Percentiles rank a stretch among this genome's conserved stretches.
These are phyloP conservation scores for Gryllus longicercus DNA, from an alignment of 2,888 invertebrate species.

Conservation along the genomic window DNA sequence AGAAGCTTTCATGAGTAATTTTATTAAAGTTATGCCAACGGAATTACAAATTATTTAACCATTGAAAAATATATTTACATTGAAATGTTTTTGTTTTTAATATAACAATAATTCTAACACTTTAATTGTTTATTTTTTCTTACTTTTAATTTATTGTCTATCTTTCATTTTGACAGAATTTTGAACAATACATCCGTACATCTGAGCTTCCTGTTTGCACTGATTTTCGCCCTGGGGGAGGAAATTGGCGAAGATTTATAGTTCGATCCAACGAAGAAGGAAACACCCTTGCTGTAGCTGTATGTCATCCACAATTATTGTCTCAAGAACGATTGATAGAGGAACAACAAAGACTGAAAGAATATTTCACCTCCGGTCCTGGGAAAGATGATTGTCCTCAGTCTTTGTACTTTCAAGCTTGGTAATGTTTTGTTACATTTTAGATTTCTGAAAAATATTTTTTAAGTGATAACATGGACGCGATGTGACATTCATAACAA, in stretches of 20 bases:
- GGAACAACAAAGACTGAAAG: slow-evolving; percentile 39
- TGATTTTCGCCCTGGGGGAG: slow-evolving; percentile 46
- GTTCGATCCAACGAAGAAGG: slow-evolving; percentile 49
- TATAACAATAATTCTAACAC: no score
- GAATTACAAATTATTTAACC: no score
- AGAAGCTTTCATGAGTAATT: no score
- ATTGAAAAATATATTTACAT: no score
- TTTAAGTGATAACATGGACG: background rate
- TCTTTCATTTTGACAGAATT: slow-evolving; percentile 39
- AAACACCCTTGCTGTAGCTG: slow-evolving; percentile 48
- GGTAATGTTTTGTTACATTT: slow-evolving; percentile 37
- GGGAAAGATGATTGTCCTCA: slow-evolving; percentile 38
- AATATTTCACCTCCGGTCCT: slow-evolving; percentile 40
- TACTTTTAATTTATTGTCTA: no score
- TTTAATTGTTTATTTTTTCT: no score
- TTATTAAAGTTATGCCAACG: no score
- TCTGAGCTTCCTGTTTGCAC: slow-evolving; percentile 46
- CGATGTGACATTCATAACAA: background rate
- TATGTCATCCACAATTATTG: slow-evolving; percentile 47
- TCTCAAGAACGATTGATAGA: slow-evolving; percentile 38
- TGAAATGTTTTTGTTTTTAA: no score
- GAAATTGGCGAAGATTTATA: slow-evolving; percentile 53
- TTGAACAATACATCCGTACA: slow-evolving; percentile 45
- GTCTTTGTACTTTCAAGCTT: slow-evolving; percentile 43
- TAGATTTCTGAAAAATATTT: background rate